A percentile compares a stretch with the other conserved stretches of the same genome.
phyloP scores from a whole-genome alignment of 2,797 vertebrate genomes.

The Adrianichthys oophorus region DNA sequence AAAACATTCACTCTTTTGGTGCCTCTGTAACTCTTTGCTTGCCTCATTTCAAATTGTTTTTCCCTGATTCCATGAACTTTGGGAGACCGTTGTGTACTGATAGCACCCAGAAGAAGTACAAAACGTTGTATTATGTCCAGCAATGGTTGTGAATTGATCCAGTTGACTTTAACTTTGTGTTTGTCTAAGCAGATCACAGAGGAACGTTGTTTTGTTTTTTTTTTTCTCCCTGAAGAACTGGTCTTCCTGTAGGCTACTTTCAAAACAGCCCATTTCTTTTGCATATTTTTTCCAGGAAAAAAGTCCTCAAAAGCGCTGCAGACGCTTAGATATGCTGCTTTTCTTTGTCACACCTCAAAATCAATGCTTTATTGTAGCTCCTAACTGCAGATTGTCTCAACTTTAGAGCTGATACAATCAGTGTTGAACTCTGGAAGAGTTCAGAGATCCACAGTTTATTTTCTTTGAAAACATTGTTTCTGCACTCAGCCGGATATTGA shows the following conservation, averaged over 20 bases:
- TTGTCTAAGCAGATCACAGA: not conserved
- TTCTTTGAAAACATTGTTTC: slow-evolving; percentile 37
- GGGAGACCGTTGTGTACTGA: not conserved
- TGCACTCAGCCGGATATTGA: slow-evolving; percentile 15
- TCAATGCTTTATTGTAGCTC: not conserved
- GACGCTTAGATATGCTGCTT: not conserved
- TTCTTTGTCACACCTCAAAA: not conserved
- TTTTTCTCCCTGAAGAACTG: not conserved
- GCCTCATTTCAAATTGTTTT: no score
- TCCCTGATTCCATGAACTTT: no score
- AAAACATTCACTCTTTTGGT: no score
- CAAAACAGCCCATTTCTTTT: not conserved
- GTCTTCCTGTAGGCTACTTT: not conserved
- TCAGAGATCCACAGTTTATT: slow-evolving; percentile 8
- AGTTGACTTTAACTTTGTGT: not conserved
- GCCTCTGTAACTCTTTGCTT: no score
- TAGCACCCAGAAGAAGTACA: not conserved
- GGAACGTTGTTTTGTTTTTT: no score
- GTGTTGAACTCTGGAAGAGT: slow-evolving; percentile 2
- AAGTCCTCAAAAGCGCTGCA: not conserved
- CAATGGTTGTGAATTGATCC: not conserved
- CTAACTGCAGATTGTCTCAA: not conserved
- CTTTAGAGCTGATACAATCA: not conserved
- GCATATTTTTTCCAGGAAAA: not conserved
- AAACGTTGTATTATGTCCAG: not conserved